phyloP scores from a whole-genome alignment of 1,140 invertebrate genomes.

The Eumeta japonica region DNA sequence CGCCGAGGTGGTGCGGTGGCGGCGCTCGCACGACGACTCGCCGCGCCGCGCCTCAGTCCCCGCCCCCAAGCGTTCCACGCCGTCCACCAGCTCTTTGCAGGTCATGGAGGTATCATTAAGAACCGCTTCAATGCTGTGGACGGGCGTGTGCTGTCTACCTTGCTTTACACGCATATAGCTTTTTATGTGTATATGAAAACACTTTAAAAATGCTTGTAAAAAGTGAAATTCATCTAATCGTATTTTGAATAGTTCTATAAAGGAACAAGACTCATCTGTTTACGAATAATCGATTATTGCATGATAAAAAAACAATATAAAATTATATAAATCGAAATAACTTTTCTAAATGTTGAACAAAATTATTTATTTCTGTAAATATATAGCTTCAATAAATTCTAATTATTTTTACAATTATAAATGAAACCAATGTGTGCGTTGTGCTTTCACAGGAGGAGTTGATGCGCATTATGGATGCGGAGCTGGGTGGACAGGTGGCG shows the following conservation, averaged over 20 bases:
- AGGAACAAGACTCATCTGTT: background rate
- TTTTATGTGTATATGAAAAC: background rate
- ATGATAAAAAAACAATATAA: background rate
- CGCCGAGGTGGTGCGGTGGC: slow-evolving; percentile 27
- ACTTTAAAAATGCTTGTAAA: background rate
- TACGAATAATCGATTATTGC: background rate
- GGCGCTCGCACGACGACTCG: slow-evolving; percentile 27
- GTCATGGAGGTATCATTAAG: background rate
- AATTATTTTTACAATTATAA: background rate
- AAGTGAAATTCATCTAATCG: background rate
- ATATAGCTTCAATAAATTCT: slow-evolving; percentile 72
- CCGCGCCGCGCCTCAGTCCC: slow-evolving; percentile 29
- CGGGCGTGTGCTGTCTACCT: too few relatives aligned
- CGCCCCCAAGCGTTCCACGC: slow-evolving; percentile 15
- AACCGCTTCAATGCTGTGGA: too few relatives aligned
- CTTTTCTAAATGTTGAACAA: slow-evolving; percentile 80
- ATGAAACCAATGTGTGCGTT: slow-evolving; percentile 1
- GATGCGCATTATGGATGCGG: slow-evolving; percentile 85
- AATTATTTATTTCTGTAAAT: slow-evolving; percentile 71
- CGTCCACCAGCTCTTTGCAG: background rate
- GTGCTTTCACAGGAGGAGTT: slow-evolving; percentile 73
- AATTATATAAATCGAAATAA: slow-evolving; percentile 67
- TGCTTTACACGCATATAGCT: background rate
- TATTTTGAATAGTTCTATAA: background rate
- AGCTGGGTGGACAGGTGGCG: slow-evolving; percentile 67